A percentile compares a stretch with the other conserved stretches of the same genome.
These are phyloP conservation scores for Syngnathus typhle DNA, from an alignment of 2,113 vertebrate species.

Conservation along the genomic window DNA sequence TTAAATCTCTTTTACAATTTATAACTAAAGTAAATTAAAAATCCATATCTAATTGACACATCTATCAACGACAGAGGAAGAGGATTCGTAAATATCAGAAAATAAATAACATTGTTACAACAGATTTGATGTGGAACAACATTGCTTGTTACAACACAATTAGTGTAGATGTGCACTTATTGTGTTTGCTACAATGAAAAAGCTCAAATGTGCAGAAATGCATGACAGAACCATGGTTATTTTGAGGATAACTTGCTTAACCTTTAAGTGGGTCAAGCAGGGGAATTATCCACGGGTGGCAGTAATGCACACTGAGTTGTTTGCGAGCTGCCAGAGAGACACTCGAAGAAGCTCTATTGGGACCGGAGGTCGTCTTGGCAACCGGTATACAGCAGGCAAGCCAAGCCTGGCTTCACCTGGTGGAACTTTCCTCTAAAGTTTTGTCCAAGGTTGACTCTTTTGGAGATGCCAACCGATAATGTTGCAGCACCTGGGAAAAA, in stretches of 20 bases:
- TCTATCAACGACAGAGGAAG: too few species aligned
- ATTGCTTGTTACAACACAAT: background rate
- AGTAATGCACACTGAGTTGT: slow-evolving; percentile 1
- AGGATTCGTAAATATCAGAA: too few species aligned
- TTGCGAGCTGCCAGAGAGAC: background rate
- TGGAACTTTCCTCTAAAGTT: background rate
- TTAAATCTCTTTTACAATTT: too few species aligned
- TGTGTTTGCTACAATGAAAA: background rate
- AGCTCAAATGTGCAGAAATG: background rate
- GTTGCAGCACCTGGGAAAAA: slow-evolving; percentile 16
- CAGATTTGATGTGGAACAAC: too few species aligned
- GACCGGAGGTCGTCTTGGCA: slow-evolving; percentile 38
- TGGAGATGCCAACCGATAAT: slow-evolving; percentile 20
- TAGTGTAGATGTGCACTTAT: background rate
- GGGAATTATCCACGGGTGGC: background rate
- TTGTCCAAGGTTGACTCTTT: background rate
- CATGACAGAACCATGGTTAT: background rate
- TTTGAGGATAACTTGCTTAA: background rate
- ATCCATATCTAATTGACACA: background rate
- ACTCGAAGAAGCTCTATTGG: background rate
- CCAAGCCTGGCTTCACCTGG: background rate
- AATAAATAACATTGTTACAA: background rate
- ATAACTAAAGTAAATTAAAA: too few species aligned
- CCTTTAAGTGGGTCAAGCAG: background rate
- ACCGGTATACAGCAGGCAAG: slow-evolving; percentile 29